Conservation (phyloP, 2,113 vertebrate species). For the Corythornis madagascariensis region DNA sequence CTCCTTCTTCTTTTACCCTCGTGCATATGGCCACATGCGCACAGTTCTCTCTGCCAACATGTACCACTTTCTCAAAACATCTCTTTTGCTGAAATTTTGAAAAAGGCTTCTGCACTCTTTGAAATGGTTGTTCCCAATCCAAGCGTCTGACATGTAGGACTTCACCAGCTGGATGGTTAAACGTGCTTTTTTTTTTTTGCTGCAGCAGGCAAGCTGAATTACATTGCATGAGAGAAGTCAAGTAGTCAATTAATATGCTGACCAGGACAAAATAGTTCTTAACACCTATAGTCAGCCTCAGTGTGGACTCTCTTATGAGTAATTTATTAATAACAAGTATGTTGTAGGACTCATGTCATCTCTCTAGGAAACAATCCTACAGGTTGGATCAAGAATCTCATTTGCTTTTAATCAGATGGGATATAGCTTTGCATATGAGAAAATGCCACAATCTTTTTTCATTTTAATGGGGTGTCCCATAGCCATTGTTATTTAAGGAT, state of each 20-base stretch:
- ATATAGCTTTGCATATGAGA: slow-evolving; percentile 15
- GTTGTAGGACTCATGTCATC: slow-evolving; percentile 16
- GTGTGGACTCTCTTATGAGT: neutral
- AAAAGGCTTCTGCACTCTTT: neutral
- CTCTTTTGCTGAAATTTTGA: neutral
- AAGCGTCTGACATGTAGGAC: neutral
- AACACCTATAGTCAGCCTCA: neutral
- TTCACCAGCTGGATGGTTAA: neutral
- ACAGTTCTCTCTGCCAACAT: neutral
- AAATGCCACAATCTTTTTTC: slow-evolving; percentile 19
- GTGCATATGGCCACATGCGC: neutral
- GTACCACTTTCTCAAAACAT: neutral
- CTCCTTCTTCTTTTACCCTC: neutral
- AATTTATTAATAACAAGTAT: slow-evolving; percentile 30
- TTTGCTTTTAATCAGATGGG: slow-evolving; percentile 41
- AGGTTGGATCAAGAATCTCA: slow-evolving; percentile 42
- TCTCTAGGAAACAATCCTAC: slow-evolving; percentile 55
- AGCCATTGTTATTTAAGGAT: slow-evolving; percentile 8
- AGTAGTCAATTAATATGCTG: slow-evolving; percentile 28
- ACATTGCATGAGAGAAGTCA: neutral
- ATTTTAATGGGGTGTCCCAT: neutral
- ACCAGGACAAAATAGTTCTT: slow-evolving; percentile 38
- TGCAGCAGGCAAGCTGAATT: neutral
- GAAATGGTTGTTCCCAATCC: neutral
- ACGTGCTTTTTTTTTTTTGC: neutral